Percentiles rank a stretch among this genome's conserved stretches.
These are phyloP conservation scores for Tretioscincus oriximinensis DNA, from an alignment of 2,113 vertebrate species.

Conservation along the genomic window DNA sequence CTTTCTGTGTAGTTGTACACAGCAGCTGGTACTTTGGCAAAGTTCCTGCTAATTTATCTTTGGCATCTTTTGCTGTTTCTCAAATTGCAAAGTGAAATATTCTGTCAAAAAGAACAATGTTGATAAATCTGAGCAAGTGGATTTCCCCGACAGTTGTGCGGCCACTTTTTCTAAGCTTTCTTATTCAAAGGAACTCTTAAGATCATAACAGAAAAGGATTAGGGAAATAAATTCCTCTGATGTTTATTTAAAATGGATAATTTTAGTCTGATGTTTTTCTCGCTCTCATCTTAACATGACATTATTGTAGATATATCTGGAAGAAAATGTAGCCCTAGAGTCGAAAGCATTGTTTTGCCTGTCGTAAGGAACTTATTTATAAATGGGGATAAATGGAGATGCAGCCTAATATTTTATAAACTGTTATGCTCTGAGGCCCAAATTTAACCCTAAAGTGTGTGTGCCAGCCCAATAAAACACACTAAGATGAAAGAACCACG, in stretches of 20 bases:
- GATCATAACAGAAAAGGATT: slow-evolving; percentile 4
- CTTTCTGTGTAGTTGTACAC: slow-evolving; percentile 13
- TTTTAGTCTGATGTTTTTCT: not conserved
- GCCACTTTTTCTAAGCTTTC: not conserved
- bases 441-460: too few relatives aligned
- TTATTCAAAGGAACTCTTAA: slow-evolving; percentile 24
- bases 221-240: slow-evolving; percentile 6
- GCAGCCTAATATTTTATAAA: too few relatives aligned
- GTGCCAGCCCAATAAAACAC: too few relatives aligned
- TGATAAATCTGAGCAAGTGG: not conserved
- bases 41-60: not conserved
- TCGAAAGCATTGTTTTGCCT: too few relatives aligned
- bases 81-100: slow-evolving; percentile 6
- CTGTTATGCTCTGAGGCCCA: too few relatives aligned
- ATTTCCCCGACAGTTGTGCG: not conserved
- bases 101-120: slow-evolving; percentile 2
- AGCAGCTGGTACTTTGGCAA: slow-evolving; percentile 23
- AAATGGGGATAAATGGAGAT: too few relatives aligned
- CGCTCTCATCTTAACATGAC: not conserved
- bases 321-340: not conserved
- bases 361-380: too few relatives aligned
- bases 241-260: not conserved
- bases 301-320: not conserved
- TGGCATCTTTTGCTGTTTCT: not conserved
- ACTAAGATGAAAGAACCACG: too few relatives aligned